Percentiles rank a stretch among this genome's conserved stretches.
Conservation (phyloP, 2,113 vertebrate genomes). For the Muscicapa adusta region DNA sequence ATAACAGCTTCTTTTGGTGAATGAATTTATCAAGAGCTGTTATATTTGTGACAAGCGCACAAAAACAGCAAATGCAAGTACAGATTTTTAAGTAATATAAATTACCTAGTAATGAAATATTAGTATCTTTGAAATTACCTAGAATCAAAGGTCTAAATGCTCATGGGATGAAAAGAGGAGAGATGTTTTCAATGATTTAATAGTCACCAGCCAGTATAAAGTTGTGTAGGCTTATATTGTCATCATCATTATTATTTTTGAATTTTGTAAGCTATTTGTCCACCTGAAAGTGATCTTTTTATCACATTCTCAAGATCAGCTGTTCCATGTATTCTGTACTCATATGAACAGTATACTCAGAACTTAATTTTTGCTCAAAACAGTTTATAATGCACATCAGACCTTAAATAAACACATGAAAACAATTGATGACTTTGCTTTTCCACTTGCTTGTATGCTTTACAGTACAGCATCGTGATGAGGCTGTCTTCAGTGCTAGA, state of each 20-base stretch:
- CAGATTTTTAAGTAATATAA: not conserved
- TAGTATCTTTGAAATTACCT: not conserved
- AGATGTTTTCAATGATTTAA: not conserved
- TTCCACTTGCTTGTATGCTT: not conserved
- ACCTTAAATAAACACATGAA: not conserved
- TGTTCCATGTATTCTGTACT: not conserved
- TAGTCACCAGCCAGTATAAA: not conserved
- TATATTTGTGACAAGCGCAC: accelerated
- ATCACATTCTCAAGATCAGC: not conserved
- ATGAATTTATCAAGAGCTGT: not conserved
- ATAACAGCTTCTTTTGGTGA: not conserved
- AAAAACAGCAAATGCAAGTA: not conserved
- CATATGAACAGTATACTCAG: too few species aligned
- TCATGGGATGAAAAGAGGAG: not conserved
- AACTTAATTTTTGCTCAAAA: not conserved
- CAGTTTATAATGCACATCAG: too few species aligned
- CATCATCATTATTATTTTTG: not conserved
- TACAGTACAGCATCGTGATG: not conserved
- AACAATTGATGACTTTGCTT: not conserved
- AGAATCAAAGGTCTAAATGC: not conserved
- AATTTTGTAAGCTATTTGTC: not conserved
- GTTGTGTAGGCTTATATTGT: not conserved
- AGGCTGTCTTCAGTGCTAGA: not conserved
- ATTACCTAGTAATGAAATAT: not conserved
- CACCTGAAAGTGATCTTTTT: not conserved